Evolutionary conservation across 2,888 invertebrate genomes (phyloP), one percentile per base, ranked within the genome.

Genomic region (Pammene aurita): DNA sequence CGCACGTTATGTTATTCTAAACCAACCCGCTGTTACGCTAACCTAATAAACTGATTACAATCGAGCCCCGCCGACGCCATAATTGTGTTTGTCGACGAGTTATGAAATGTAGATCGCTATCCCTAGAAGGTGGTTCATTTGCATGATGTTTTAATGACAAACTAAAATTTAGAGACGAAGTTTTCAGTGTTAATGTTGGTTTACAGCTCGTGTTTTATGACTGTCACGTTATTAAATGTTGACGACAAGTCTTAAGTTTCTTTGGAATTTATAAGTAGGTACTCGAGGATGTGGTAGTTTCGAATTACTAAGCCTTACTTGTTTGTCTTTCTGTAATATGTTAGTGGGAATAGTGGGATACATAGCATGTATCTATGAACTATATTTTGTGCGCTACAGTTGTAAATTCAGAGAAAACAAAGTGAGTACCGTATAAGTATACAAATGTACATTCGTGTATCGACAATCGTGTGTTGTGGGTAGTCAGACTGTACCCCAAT

Each of bases 11-110:
- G 50, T 66, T 50, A 66, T 66, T 66, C 57, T n/a, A 50, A n/a
- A 13, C 52, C 55, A 13, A 6, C 9, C 57, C 50, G 41, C 44
- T 67, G 18, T 54, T 38, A 41, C 67, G 26, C 38, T 69, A 69
- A 69, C 58, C 54, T 48, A 64, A 69, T 69, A 69, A 64, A 58
- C 58, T 64, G 68, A 69, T 69, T 69, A 69, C 64, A 64, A 64
- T 64, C 58, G 68, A 58, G 68, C 54, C 62, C 35, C 26, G 14
- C 50, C 46, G 44, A 52, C 38, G 48, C 14, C 9, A 57, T 69
- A 69, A 69, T 69, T 69, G 54, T 64, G 64, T 69, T 69, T 54
- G 68, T 11, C 58, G 52, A 52, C 63, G 63, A 63, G 62, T 68
- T 68, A 63, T 44, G 67, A 50, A 68, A 68, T 63, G 63, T 63